Conservation (phyloP, 1,140 invertebrate species). For the Globodera rostochiensis region DNA sequence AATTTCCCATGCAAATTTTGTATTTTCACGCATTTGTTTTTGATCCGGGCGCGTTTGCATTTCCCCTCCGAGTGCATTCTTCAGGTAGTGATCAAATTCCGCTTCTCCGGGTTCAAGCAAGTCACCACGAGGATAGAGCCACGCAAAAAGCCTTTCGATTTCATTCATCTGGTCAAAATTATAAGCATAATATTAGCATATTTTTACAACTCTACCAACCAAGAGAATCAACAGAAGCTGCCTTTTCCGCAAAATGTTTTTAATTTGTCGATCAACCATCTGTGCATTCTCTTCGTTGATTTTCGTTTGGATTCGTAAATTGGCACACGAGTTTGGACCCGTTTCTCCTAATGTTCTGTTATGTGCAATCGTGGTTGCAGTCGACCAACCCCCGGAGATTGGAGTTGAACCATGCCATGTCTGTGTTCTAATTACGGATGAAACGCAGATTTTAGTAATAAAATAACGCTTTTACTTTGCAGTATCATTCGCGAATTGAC, state of each 20-base stretch:
- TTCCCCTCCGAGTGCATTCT: conserved; percentile 73
- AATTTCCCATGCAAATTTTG: conserved; percentile 64
- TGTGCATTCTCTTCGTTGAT: conserved; percentile 68
- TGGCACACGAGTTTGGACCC: conserved; percentile 1
- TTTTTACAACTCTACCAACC: conserved; percentile 63
- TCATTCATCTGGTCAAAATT: conserved; percentile 75
- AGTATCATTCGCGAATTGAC: conserved; percentile 37
- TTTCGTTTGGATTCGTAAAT: conserved; percentile 24
- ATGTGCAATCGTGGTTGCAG: conserved; percentile 69
- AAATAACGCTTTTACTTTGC: neutral
- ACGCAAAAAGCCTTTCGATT: conserved; percentile 89
- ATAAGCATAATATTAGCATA: conserved; percentile 1
- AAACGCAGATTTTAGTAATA: neutral
- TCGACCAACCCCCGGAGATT: conserved; percentile 30
- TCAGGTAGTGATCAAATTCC: conserved; percentile 78
- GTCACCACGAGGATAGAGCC: conserved; percentile 83
- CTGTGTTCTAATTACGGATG: conserved; percentile 10
- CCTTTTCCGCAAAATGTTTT: conserved; percentile 90
- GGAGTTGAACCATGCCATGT: conserved; percentile 44
- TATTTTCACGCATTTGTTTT: conserved; percentile 55
- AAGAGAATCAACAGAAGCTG: conserved; percentile 89
- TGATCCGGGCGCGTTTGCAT: conserved; percentile 69
- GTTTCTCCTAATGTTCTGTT: conserved; percentile 35
- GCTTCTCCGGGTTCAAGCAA: conserved; percentile 63
- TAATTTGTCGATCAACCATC: conserved; percentile 66